phyloP scores from a whole-genome alignment of 2,888 invertebrate genomes.

The Opisthograptis luteolata region DNA sequence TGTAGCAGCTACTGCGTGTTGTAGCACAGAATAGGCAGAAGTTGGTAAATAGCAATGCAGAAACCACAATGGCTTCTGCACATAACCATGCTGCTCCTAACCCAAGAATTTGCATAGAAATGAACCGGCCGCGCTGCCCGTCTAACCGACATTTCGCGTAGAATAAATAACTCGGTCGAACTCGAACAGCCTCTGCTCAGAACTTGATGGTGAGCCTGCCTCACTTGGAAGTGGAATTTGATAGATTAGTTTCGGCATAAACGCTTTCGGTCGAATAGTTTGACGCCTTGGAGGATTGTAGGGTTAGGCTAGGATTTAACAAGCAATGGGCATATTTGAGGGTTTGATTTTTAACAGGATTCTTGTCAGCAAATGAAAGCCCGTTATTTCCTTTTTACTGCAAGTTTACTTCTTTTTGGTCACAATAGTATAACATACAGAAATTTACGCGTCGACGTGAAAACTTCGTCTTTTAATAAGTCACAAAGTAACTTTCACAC shows the following conservation, averaged over 20 bases:
- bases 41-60: slow-evolving; percentile 6
- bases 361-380: too few species aligned
- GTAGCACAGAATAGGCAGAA: slow-evolving; percentile 6
- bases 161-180: slow-evolving; percentile 64
- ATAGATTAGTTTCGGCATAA: slow-evolving; percentile 19
- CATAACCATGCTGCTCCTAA: slow-evolving; percentile 24
- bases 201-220: slow-evolving; percentile 5
- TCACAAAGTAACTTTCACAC: neutral
- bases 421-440: neutral
- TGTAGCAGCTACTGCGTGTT: slow-evolving; percentile 6
- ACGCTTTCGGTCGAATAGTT: slow-evolving; percentile 19
- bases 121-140: slow-evolving; percentile 60
- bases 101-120: slow-evolving; percentile 76
- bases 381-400: too few species aligned
- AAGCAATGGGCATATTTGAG: neutral
- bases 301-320: neutral
- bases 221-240: slow-evolving; percentile 17
- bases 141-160: slow-evolving; percentile 71
- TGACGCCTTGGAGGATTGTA: slow-evolving; percentile 15
- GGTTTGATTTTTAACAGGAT: too few species aligned
- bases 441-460: neutral
- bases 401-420: too few species aligned
- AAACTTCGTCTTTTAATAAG: too few species aligned
- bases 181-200: slow-evolving; percentile 37
- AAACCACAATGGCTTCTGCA: slow-evolving; percentile 26